Base-by-base conservation (phyloP, 2,113 vertebrate genomes). In the Oriolus oriolus region DNA sequence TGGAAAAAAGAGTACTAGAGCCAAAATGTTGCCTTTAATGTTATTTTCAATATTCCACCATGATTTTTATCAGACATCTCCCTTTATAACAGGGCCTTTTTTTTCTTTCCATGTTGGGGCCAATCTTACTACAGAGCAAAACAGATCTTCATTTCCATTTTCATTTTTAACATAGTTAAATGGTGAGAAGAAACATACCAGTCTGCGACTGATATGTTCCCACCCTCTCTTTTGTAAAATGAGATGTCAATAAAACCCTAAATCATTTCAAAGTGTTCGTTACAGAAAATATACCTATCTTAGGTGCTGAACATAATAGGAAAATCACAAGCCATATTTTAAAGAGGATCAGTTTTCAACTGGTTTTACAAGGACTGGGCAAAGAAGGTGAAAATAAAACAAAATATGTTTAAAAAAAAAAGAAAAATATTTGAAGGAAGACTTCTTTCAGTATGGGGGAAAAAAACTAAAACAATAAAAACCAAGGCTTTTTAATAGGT, bases 11-110 rank as follows among this genome's bases (percentile, higher is more conserved):
- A 15, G 1, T 50, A 22, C 21, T 41, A n/a, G 12, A 85, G 75
- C 54, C 78, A 96, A 94, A 91, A 70, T 44, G 10, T 42, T 91
- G 71, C 35, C 59, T 94, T 91, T 95, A 90, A 90, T 74, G 84
- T 74, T 94, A 57, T 80, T 96, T 91, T 90, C 71, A 92, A 60
- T 84, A 93, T 81, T 75, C 37, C 69, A 24, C 60, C 47, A 30
- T 33, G 56, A 84, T 81, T 96, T 95, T 97, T 96, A 94, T 94
- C 88, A 74, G 54, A 41, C 33, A 8, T 87, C 23, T 90, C 35
- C 52, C 47, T 75, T 70, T 60, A 14, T 71, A 92, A 93, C 19
- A 66, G 80, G 39, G n/a, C 12, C 50, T 93, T 90, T 96, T 83
- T 93, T 92, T 87, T 90, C 44, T 71, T 90, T 91, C 47, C 85